Evolutionary conservation across 2,113 vertebrate genomes (phyloP).

Genomic region (Uria lomvia): DNA sequence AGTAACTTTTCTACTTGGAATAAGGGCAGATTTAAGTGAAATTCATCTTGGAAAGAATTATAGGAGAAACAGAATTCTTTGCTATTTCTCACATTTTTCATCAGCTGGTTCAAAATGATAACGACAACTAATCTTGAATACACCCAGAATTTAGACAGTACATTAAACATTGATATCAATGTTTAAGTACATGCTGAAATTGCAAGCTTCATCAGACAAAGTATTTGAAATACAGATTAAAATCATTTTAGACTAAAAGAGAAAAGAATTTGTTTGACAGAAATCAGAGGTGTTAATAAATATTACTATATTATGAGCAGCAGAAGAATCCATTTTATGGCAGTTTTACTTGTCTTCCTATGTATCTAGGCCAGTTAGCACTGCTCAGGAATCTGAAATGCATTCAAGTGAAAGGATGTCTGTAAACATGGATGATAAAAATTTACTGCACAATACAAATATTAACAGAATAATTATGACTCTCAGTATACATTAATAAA

Average conservation of each 20-base stretch:
- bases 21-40: neutral
- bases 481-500: neutral
- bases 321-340: neutral
- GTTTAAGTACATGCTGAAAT: neutral
- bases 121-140: neutral
- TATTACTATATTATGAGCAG: neutral
- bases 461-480: neutral
- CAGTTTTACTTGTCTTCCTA: neutral
- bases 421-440: neutral
- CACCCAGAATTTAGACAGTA: neutral
- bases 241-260: neutral
- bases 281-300: conserved; percentile 30
- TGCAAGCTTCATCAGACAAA: neutral
- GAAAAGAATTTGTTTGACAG: neutral
- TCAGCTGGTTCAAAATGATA: neutral
- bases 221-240: conserved; percentile 34
- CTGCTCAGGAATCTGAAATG: neutral
- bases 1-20: neutral
- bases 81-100: neutral
- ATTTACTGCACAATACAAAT: neutral
- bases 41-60: neutral
- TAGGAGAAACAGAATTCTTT: neutral
- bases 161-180: neutral
- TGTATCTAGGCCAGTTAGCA: neutral
- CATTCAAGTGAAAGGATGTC: neutral